Evolutionary conservation across 2,888 invertebrate genomes (phyloP), one percentile per base, ranked within the genome.

Genomic region (Ormyrus thymus): DNA sequence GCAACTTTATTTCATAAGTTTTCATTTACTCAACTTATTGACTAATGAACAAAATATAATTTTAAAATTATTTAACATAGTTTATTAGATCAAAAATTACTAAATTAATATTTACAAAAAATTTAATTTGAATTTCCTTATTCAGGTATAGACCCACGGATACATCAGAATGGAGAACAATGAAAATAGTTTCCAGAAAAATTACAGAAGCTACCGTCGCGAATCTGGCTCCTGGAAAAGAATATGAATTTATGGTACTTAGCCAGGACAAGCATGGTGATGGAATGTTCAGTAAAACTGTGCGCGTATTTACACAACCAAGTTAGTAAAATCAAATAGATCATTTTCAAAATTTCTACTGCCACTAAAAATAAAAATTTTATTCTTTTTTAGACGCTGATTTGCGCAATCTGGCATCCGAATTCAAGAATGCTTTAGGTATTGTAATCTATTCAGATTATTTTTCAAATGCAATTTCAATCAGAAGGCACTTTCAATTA

Each of bases 191-290:
- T 73, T 93, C 95, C 9, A 92, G 93, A 74, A 93, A 93, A 84
- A 92, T 93, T 66, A 94, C 96, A 76, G 95, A 95, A 87, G 95
- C 96, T 65, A 96, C 96, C 8, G 92, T 98, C 80, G 93, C 93
- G 83, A 94, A 95, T 83, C 92, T 98, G 83, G 92, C 92, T 80
- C 94, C 97, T 29, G 95, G 93, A 69, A 92, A 94, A 43, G 94
- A 95, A 87, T 98, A 98, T 90, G 97, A 98, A 90, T 94, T 98
- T 87, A 96, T 97, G 93, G 95, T 98, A 66, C 92, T 97, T 68
- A 95, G 97, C 84, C 95, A 96, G 89, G 97, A 98, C 90, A 93
- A 95, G 86, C 92, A 94, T 80, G 97, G 97, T 7, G 97, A 97
- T 86, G 97, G 97, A 45, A 94, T 97, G 91, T 97, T 97, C 88